Evolutionary conservation across 1,140 invertebrate genomes (phyloP).

Genomic region (Berghia stephanieae): DNA sequence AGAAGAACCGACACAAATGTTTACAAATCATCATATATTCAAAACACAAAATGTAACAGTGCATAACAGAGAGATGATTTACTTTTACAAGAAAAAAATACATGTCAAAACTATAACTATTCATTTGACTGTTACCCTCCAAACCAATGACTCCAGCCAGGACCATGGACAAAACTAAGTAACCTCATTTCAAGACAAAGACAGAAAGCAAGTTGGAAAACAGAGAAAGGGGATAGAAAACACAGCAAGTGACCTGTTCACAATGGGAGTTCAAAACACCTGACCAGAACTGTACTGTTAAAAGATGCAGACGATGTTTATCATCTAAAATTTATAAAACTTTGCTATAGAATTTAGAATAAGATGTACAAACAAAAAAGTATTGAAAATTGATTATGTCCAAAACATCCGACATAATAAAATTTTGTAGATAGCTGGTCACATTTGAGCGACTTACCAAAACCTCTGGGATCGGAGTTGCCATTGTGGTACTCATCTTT

Average conservation of each 20-base stretch:
- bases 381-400: background rate
- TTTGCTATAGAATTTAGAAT: background rate
- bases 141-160: too few relatives aligned
- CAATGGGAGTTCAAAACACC: background rate
- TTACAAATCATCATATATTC: background rate
- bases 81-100: background rate
- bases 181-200: too few relatives aligned
- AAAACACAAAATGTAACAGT: background rate
- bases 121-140: too few relatives aligned
- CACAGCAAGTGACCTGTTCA: too few relatives aligned
- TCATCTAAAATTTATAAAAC: background rate
- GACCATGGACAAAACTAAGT: too few relatives aligned
- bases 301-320: background rate
- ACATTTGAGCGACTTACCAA: constrained; percentile 78
- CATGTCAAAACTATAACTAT: too few relatives aligned
- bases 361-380: background rate
- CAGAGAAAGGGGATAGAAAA: too few relatives aligned
- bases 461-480: constrained; percentile 89
- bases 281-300: background rate
- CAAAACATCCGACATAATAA: background rate
- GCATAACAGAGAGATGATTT: too few relatives aligned
- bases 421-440: too few relatives aligned
- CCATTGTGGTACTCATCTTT: constrained; percentile 87
- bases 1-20: background rate
- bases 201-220: too few relatives aligned